phyloP scores from a whole-genome alignment of 2,797 vertebrate genomes.

The Gadopsis bispinosus region DNA sequence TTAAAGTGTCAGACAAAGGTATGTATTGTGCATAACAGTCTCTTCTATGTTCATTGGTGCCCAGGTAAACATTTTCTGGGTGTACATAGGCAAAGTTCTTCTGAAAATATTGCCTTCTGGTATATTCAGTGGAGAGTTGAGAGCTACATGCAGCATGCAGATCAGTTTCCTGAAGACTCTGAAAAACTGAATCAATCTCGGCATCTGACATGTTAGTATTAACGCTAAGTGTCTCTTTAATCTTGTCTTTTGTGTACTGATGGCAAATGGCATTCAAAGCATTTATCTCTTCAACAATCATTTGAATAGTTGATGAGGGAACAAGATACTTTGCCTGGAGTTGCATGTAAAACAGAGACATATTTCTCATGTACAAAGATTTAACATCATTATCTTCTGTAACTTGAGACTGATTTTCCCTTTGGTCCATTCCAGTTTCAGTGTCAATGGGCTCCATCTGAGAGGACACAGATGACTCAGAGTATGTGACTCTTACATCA shows the following conservation, averaged over 20 bases:
- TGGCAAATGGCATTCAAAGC: constrained; percentile 37
- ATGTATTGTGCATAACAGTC: constrained; percentile 48
- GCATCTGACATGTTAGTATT: constrained; percentile 20
- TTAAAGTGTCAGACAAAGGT: neutral
- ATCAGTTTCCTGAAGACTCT: constrained; percentile 31
- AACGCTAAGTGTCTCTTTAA: constrained; percentile 20
- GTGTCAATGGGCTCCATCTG: no score
- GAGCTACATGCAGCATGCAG: constrained; percentile 42
- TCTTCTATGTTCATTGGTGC: constrained; percentile 43
- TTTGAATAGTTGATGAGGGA: constrained; percentile 27
- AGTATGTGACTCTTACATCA: no score
- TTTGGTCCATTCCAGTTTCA: no score
- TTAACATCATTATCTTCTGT: constrained; percentile 41
- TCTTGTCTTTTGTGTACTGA: constrained; percentile 31
- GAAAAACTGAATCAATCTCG: constrained; percentile 24
- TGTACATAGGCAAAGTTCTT: constrained; percentile 48
- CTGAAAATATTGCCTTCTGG: neutral
- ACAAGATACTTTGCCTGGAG: no score
- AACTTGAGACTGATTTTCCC: neutral
- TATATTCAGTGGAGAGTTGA: constrained; percentile 34
- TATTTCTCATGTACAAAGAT: constrained; percentile 46
- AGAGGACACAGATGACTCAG: no score
- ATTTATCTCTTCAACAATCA: constrained; percentile 49
- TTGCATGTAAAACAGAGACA: constrained; percentile 48
- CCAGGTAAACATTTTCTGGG: constrained; percentile 41